Base-by-base conservation (phyloP, 1,140 invertebrate genomes). In the Scylla paramamosain region DNA sequence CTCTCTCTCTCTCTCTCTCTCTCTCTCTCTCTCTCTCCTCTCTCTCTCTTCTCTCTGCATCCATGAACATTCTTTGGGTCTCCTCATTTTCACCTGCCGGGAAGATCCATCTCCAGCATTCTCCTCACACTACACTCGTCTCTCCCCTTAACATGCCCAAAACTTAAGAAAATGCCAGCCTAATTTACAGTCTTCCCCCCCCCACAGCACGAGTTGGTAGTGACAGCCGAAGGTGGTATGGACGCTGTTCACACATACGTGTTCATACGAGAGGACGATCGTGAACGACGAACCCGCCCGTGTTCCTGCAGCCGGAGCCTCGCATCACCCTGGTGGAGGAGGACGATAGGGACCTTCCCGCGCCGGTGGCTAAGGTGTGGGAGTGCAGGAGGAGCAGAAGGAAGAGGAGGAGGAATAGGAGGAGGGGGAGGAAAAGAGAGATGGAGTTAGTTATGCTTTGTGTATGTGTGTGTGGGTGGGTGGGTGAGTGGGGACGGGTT, bases 291-390 rank as follows among this genome's bases (percentile, higher is more conserved):
- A 52, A 91, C 28, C 52, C 90, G 0, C 90, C 90, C 8, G 20
- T 77, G 39, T 91, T 91, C 90, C 90, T 91, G 20, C 12, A 91
- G 16, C 52, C 48, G n/a, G 52, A 52, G 20, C 52, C 48, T 28
- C 59, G 77, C 52, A 67, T 91, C 59, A 91, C 90, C 14, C 52
- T 91, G 28, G 32, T 91, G 12, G 90, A 91, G 90, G 90, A 91
- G 29, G 90, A 91, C n/a, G 90, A 91, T 20, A 39, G 90, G 32
- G 90, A 91, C 52, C 52, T 91, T 67, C 90, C 90, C 10, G 90
- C 90, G n/a, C 90, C 90, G 32, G 10, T 91, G 14, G 25, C 77
- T 6, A 91, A 91, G 90, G 90, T 91, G 14, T 31, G 90, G 8
- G 28, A 10, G 45, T 86, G 83, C 39, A 77, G 25, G 67, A 77